Evolutionary conservation across 2,888 invertebrate species (phyloP).

Genomic region (Cryptocheilus praepositus): DNA sequence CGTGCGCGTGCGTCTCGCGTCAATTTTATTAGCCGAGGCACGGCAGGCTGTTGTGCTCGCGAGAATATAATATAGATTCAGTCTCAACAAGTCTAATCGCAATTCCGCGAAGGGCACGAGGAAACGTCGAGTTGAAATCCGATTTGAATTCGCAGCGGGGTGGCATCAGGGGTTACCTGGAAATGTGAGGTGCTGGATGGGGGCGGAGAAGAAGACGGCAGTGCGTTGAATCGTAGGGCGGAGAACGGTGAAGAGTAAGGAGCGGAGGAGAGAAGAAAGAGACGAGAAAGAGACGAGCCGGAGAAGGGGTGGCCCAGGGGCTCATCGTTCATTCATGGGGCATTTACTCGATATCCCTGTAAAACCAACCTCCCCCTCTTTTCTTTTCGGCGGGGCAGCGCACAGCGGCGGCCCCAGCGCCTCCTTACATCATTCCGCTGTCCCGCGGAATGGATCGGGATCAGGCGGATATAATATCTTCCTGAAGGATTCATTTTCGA

Average conservation of each 20-base stretch:
- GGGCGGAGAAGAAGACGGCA: slow-evolving; percentile 14
- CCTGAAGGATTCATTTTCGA: slow-evolving; percentile 62
- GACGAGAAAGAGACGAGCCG: slow-evolving; percentile 31
- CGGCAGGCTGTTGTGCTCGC: slow-evolving; percentile 17
- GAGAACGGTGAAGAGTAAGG: slow-evolving; percentile 29
- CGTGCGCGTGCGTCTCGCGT: slow-evolving; percentile 12
- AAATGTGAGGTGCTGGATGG: neutral
- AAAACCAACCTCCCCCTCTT: slow-evolving; percentile 64
- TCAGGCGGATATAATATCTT: slow-evolving; percentile 67
- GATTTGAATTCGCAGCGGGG: slow-evolving; percentile 61
- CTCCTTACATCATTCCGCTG: slow-evolving; percentile 66
- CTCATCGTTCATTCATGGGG: slow-evolving; percentile 75
- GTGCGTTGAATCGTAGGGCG: neutral
- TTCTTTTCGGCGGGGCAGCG: slow-evolving; percentile 24
- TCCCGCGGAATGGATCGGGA: slow-evolving; percentile 68
- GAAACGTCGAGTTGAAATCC: slow-evolving; percentile 62
- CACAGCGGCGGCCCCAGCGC: slow-evolving; percentile 42
- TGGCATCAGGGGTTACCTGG: neutral
- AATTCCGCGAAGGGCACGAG: slow-evolving; percentile 55
- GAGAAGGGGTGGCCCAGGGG: slow-evolving; percentile 56
- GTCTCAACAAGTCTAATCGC: slow-evolving; percentile 56
- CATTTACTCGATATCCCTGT: slow-evolving; percentile 72
- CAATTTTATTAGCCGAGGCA: slow-evolving; percentile 37
- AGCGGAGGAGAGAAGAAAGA: slow-evolving; percentile 19
- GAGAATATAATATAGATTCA: slow-evolving; percentile 62